phyloP scores from a whole-genome alignment of 1,140 invertebrate genomes.

The Anadara kagoshimensis region DNA sequence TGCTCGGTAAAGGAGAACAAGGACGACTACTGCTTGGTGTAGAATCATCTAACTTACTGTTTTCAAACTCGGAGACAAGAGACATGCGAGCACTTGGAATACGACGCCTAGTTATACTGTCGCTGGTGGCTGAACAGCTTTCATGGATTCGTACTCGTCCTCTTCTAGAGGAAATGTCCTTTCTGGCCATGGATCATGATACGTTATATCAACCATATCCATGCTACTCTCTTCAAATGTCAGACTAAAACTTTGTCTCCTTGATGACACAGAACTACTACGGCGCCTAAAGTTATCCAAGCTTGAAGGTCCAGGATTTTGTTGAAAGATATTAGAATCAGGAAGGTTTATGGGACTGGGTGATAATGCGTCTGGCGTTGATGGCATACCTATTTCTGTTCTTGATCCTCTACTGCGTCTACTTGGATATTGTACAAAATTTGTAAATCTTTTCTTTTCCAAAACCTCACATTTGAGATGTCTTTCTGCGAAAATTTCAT shows the following conservation, averaged over 20 bases:
- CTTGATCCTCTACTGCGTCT: conserved; percentile 73
- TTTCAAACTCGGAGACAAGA: conserved; percentile 32
- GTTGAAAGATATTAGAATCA: not conserved
- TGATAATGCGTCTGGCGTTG: conserved; percentile 15
- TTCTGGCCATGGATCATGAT: conserved; percentile 80
- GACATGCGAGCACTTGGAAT: conserved; percentile 31
- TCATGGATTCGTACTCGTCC: conserved; percentile 82
- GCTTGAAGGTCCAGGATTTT: conserved; percentile 7
- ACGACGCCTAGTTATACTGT: conserved; percentile 33
- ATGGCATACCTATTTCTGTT: conserved; percentile 42
- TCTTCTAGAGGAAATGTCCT: conserved; percentile 85
- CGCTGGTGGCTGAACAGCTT: conserved; percentile 71
- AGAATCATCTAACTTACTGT: conserved; percentile 28
- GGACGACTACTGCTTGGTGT: conserved; percentile 39
- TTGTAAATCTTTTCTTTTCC: conserved; percentile 86
- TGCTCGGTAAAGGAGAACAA: conserved; percentile 68
- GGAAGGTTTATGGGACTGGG: not conserved
- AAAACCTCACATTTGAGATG: conserved; percentile 85
- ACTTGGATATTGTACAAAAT: conserved; percentile 80
- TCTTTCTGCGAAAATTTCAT: conserved; percentile 80
- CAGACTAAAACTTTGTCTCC: conserved; percentile 13
- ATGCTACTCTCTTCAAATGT: conserved; percentile 28
- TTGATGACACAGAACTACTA: conserved; percentile 24
- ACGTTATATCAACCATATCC: conserved; percentile 36
- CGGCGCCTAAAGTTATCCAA: conserved; percentile 26